phyloP scores from a whole-genome alignment of 1,140 invertebrate species.

The Drosophila sproati region DNA sequence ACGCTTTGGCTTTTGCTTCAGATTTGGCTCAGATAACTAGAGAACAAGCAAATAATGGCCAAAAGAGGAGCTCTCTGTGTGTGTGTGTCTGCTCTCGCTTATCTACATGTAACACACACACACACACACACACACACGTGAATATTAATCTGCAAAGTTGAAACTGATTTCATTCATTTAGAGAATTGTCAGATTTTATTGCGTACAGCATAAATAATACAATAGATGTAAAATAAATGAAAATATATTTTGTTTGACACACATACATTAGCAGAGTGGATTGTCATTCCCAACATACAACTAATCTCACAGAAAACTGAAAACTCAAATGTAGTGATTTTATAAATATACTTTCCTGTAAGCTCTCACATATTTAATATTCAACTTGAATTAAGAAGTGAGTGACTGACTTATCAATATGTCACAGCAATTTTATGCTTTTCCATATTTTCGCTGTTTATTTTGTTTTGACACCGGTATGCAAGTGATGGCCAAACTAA shows the following conservation, averaged over 20 bases:
- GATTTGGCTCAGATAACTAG: slow-evolving; percentile 30
- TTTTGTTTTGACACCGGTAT: background rate
- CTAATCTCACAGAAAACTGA: no score
- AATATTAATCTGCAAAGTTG: slow-evolving; percentile 25
- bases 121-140: background rate
- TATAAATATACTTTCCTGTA: no score
- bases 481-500: slow-evolving; percentile 21
- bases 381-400: background rate
- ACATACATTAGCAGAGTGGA: no score
- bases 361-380: no score
- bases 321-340: no score
- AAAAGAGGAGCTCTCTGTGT: background rate
- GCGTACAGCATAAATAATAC: background rate
- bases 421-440: slow-evolving; percentile 1
- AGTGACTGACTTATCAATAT: slow-evolving; percentile 40
- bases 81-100: slow-evolving; percentile 8
- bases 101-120: slow-evolving; percentile 20
- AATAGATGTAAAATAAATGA: background rate
- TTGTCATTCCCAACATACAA: no score
- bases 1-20: slow-evolving; percentile 38
- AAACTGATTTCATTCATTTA: slow-evolving; percentile 39
- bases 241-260: background rate
- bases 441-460: background rate
- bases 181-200: slow-evolving; percentile 15
- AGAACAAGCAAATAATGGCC: slow-evolving; percentile 1